Evolutionary conservation across 2,113 vertebrate genomes (phyloP), one percentile per base, ranked within the genome.

Genomic region (Tupaia tana): DNA sequence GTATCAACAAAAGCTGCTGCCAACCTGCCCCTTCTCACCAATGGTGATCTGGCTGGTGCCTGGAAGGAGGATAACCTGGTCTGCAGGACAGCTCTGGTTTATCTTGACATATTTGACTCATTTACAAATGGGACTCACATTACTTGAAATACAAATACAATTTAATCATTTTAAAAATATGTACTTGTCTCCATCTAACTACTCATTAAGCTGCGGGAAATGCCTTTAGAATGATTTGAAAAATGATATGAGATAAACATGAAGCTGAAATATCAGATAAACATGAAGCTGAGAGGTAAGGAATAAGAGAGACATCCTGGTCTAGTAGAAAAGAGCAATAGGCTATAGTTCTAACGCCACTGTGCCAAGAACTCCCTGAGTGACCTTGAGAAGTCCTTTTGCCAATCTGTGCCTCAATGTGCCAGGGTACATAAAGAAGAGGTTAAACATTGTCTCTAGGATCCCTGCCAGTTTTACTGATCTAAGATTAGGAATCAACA

Each of bases 121-220:
- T 70, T 87, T 93, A 54, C 58, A 91, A 91, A 63, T 81, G 61
- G 71, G 78, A 96, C 96, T 89, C 89, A 92, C 29, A 95, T 95
- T 93, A 96, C 84, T 93, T 94, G 54, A 94, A 93, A 90, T 81
- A 82, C 25, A 93, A 96, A 97, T 78, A 81, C 59, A 73, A 87
- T 94, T 89, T 96, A 86, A 84, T 69, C 56, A 85, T 89, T 84
- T 91, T 71, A 2, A 85, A 96, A 94, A 94, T 81, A 59, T 87
- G 18, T 84, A 64, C 20, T n/a, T 95, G 80, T 96, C 96, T 96
- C 93, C 91, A 84, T 93, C 43, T 86, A 91, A 95, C 67, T 94
- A 31, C 14, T 10, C 80, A 87, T 95, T 84, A 93, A 95, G 15
- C 20, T 94, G 66, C 84, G 31, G 20, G 91, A 29, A 90, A 97